Evolutionary conservation across 2,888 invertebrate species (phyloP).

Genomic region (Sinelater perroti): DNA sequence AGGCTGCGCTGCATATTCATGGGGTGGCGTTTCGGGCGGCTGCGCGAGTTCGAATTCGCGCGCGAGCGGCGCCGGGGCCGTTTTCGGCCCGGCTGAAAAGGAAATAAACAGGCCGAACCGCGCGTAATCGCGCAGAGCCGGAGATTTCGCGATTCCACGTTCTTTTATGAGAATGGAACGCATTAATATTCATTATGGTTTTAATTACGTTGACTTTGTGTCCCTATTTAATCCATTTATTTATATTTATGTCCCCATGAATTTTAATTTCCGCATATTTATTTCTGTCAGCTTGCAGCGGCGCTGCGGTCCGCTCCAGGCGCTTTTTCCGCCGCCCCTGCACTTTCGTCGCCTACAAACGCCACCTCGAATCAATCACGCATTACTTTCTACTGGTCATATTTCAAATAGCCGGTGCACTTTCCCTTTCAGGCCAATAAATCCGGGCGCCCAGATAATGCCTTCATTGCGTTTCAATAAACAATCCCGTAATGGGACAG

Average conservation of each 20-base stretch:
- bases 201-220: constrained; percentile 50
- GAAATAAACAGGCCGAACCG: constrained; percentile 24
- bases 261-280: constrained; percentile 49
- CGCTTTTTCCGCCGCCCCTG: not conserved
- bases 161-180: constrained; percentile 37
- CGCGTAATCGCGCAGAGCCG: constrained; percentile 31
- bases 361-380: constrained; percentile 23
- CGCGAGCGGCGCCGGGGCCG: not conserved
- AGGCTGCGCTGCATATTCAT: constrained; percentile 34
- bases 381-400: constrained; percentile 42
- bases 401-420: constrained; percentile 41
- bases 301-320: constrained; percentile 6
- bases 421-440: constrained; percentile 42
- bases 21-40: constrained; percentile 20
- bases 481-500: constrained; percentile 21
- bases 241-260: constrained; percentile 52
- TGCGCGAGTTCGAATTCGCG: constrained; percentile 7
- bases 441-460: constrained; percentile 37
- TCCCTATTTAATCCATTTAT: constrained; percentile 50
- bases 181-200: constrained; percentile 51
- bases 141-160: constrained; percentile 34
- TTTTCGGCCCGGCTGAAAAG: constrained; percentile 6
- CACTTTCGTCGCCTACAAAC: not conserved
- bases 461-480: constrained; percentile 24
- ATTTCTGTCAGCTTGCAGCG: constrained; percentile 39